Conservation (phyloP, 30 jellyfish, hydroid and myxozoan genomes). For the Pelagia noctiluca region DNA sequence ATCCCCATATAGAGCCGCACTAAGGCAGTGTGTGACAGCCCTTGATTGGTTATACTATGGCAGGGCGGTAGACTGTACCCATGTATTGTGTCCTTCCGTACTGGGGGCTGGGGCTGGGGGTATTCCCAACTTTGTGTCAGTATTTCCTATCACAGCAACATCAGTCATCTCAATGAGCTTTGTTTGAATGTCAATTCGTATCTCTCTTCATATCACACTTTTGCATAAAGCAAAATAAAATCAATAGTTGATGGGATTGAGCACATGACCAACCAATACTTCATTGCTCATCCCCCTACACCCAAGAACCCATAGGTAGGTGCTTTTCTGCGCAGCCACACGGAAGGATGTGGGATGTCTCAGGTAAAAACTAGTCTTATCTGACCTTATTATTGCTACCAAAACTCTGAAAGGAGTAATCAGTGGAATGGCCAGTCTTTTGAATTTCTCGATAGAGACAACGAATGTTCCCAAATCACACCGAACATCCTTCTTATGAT, state of each 20-base stretch:
- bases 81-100: no score
- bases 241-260: neutral
- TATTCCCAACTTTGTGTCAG: no score
- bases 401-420: neutral
- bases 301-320: neutral
- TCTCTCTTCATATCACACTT: no score
- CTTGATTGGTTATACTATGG: no score
- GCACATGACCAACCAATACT: neutral
- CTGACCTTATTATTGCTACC: conserved; percentile 65
- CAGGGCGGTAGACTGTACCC: no score
- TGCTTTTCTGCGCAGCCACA: neutral
- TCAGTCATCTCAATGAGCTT: no score
- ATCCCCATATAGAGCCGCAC: no score
- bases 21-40: no score
- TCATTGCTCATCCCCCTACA: neutral
- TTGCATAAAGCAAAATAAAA: neutral
- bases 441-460: conserved; percentile 60
- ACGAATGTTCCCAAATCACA: conserved; percentile 90
- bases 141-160: no score
- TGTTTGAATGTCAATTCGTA: no score
- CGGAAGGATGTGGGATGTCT: neutral
- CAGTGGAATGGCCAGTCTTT: conserved; percentile 55
- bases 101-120: no score
- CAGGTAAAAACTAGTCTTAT: neutral
- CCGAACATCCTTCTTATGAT: conserved; percentile 7